These are phyloP conservation scores for Anarsia innoxiella DNA, from an alignment of 2,888 invertebrate genomes.

Conservation along the genomic window DNA sequence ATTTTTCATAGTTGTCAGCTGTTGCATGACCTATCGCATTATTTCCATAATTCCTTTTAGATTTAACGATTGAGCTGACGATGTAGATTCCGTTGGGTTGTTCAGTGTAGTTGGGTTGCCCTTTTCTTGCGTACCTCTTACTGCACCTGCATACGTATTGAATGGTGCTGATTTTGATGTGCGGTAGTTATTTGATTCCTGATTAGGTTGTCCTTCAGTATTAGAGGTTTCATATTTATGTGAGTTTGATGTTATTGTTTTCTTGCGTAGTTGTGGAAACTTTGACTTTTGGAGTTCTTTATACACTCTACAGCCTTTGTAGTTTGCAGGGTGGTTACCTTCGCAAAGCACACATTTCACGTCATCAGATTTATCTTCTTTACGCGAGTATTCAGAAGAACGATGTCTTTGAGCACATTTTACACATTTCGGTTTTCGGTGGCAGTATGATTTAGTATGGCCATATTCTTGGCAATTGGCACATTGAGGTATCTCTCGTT, in stretches of 20 bases:
- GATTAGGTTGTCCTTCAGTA: background rate
- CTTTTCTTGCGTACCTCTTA: background rate
- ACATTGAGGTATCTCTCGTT: background rate
- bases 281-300: background rate
- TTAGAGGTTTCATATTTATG: background rate
- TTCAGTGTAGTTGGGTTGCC: too few relatives aligned
- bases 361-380: conserved; percentile 4
- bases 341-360: background rate
- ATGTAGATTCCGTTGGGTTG: background rate
- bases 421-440: background rate
- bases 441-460: background rate
- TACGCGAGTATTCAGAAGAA: conserved; percentile 18
- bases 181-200: background rate
- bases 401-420: conserved; percentile 12
- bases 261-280: background rate
- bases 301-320: background rate
- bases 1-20: background rate
- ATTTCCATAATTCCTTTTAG: background rate
- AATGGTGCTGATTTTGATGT: background rate
- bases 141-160: too few relatives aligned
- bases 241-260: background rate
- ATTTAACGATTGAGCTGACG: background rate
- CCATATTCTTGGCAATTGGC: background rate
- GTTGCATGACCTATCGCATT: background rate
- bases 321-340: background rate